These are phyloP conservation scores for Atherinosoma microstoma DNA, from an alignment of 2,797 vertebrate species.

Conservation along the genomic window DNA sequence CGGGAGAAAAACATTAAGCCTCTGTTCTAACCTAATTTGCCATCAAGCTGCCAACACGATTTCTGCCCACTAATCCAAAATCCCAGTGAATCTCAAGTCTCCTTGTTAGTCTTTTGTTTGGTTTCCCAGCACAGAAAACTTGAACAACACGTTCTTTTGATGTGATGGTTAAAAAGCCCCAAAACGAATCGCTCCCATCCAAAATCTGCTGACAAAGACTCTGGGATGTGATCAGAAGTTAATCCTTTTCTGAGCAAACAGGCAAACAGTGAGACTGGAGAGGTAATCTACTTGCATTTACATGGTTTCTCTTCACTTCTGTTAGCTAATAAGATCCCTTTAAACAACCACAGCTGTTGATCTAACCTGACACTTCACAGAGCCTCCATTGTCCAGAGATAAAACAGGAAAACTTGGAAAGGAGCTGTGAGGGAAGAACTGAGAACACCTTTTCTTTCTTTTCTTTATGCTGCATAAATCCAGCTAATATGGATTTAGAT, in stretches of 20 bases:
- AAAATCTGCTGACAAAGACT: slow-evolving; percentile 76
- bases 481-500: background rate
- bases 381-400: slow-evolving; percentile 39
- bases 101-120: slow-evolving; percentile 29
- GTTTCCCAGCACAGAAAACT: slow-evolving; percentile 38
- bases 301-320: slow-evolving; percentile 62
- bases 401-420: slow-evolving; percentile 1
- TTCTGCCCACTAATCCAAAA: slow-evolving; percentile 37
- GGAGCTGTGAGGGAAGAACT: slow-evolving; percentile 9
- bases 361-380: slow-evolving; percentile 59
- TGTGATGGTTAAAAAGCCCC: slow-evolving; percentile 57
- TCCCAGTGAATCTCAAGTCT: slow-evolving; percentile 39
- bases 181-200: slow-evolving; percentile 72
- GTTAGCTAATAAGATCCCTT: slow-evolving; percentile 75
- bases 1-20: slow-evolving; percentile 14
- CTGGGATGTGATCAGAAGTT: slow-evolving; percentile 60
- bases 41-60: slow-evolving; percentile 22
- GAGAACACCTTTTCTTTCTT: background rate
- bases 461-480: background rate
- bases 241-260: slow-evolving; percentile 74
- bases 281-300: slow-evolving; percentile 75
- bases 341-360: slow-evolving; percentile 63
- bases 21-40: slow-evolving; percentile 25
- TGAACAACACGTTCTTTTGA: slow-evolving; percentile 62
- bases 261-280: slow-evolving; percentile 60